Evolutionary conservation across 2,797 vertebrate species (phyloP), one percentile per base, ranked within the genome.

Genomic region (Sphenodon punctatus): DNA sequence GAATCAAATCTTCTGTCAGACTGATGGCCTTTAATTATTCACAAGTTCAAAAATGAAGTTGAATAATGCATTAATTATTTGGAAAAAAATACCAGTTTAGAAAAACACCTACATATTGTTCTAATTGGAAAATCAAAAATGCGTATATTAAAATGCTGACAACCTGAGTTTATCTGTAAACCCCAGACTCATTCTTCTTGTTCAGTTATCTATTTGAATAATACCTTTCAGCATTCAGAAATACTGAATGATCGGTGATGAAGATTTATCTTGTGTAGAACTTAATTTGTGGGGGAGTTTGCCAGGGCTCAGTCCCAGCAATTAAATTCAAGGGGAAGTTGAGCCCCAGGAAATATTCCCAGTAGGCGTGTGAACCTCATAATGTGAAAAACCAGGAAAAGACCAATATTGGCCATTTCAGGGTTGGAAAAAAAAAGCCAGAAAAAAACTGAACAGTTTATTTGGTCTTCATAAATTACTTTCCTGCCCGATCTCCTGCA

Each of bases 1-100:
- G 9, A 53, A 30, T 53, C 25, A 41, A 80, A 27, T 30, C 8
- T 12, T 72, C 48, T 46, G 23, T 63, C 75, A 61, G 81, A 63
- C 77, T 2, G 68, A 30, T 81, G 70, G 10, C 67, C 59, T 63
- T 81, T 59, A 66, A 30, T 32, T 56, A 75, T 9, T 8, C 70
- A 53, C 70, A 68, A 75, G 73, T 60, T 75, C 65, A 75, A 4
- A 83, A 67, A 22, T n/a, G n/a, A n/a, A n/a, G n/a, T n/a, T n/a
- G 14, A 75, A 46, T 6, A 46, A 36, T 75, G 15, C 3, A 49
- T 42, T 69, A 48, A 74, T 61, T 76, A 58, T 58, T 34, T 34
- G 58, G 48, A 72, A 86, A 82, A 65, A 61, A 15, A 4, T 46
- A 17, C 41, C 39, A 12, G 12, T 69, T 61, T 79, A 39, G 69